Conservation (phyloP, 2,797 vertebrate species). For the Apogon hyalosoma region DNA sequence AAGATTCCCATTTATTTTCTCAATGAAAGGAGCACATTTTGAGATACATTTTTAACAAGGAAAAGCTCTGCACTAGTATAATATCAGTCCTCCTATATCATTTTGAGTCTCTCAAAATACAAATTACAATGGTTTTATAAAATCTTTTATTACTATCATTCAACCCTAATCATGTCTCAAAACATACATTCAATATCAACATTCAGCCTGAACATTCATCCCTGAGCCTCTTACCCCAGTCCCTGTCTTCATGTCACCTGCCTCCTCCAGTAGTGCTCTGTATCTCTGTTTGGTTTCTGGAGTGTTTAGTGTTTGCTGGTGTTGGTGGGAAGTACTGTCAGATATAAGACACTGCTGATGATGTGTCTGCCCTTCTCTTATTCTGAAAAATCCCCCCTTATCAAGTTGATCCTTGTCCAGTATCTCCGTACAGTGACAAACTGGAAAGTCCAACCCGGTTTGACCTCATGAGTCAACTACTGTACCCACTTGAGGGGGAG, state of each 20-base stretch:
- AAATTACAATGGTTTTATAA: too few relatives aligned
- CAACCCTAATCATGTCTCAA: background rate
- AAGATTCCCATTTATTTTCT: too few relatives aligned
- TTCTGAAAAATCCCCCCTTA: slow-evolving; percentile 38
- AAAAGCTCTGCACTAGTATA: too few relatives aligned
- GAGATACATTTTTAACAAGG: too few relatives aligned
- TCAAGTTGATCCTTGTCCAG: background rate
- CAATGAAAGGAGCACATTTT: too few relatives aligned
- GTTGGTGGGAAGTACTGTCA: slow-evolving; percentile 24
- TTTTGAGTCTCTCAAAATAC: too few relatives aligned
- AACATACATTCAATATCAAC: background rate
- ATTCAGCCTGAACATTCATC: background rate
- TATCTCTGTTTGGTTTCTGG: slow-evolving; percentile 30
- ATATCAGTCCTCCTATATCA: too few relatives aligned
- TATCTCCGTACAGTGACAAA: slow-evolving; percentile 16
- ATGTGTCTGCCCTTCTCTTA: slow-evolving; percentile 39
- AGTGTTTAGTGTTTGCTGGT: slow-evolving; percentile 22
- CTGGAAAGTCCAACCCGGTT: slow-evolving; percentile 60
- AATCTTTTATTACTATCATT: too few relatives aligned
- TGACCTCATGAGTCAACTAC: slow-evolving; percentile 52
- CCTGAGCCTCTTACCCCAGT: slow-evolving; percentile 40
- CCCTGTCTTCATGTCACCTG: slow-evolving; percentile 46
- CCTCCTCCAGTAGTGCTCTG: slow-evolving; percentile 36
- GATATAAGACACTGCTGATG: slow-evolving; percentile 33
- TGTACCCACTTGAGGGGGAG: slow-evolving; percentile 36